Base-by-base conservation (phyloP, 2,797 vertebrate genomes). In the Hapalemur alaotrensis region DNA sequence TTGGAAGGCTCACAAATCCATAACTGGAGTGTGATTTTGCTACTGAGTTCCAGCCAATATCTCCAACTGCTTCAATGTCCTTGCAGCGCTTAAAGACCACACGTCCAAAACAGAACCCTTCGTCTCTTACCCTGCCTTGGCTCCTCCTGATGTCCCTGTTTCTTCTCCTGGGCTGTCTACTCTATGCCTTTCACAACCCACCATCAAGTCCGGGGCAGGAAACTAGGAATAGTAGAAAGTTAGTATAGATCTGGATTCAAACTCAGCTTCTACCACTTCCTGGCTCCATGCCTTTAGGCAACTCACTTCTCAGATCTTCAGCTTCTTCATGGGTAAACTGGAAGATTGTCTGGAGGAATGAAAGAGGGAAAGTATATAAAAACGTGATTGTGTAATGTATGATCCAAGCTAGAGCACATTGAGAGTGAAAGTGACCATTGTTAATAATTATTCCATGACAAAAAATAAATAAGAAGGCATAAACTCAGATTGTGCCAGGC, bases 1-100 rank as follows among this genome's bases (percentile, higher is more conserved):
- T 88, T 97, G 90, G 95, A 97, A 97, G 65, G 28, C 63, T 93
- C 69, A 86, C 89, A 86, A 48, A 50, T 83, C 87, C 90, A 20
- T 85, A 87, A 35, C 59, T 38, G 59, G 76, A 78, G 41, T 93
- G 72, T 95, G 46, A 92, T 87, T 96, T 92, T 3, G 32, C 75
- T 93, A 17, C 73, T 61, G 61, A 54, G n/a, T 83, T 86, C 35
- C 32, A 93, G 92, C 88, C 93, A 92, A 0, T 59, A 12, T 79
- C 82, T 95, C 87, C 90, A 93, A 61, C 88, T 72, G 78, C 59
- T 85, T 84, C 46, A 11, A 0, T 95, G 88, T 85, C 57, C 88
- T 96, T 96, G 84, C 81, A 97, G 73, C 22, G 22, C 70, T 73
- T 69, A 48, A 81, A 96, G 85, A 88, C 70, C 85, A 95, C 69